phyloP scores from a whole-genome alignment of 2,113 vertebrate genomes.

The Semicossyphus pulcher region DNA sequence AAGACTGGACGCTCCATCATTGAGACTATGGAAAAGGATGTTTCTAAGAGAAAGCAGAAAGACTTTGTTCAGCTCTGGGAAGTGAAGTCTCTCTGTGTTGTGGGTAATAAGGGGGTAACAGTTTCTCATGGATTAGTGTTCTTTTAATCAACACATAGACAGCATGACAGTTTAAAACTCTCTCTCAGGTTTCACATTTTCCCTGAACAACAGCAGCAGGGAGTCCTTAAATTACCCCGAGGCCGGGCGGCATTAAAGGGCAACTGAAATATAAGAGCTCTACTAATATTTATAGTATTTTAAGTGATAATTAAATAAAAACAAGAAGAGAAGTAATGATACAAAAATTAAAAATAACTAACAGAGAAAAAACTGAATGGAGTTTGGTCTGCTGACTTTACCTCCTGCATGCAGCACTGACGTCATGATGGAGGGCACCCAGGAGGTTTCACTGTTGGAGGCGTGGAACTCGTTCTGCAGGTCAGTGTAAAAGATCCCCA shows the following conservation, averaged over 20 bases:
- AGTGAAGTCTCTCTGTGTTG: not conserved
- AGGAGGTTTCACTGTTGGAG: slow-evolving; percentile 92
- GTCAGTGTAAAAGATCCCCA: slow-evolving; percentile 92
- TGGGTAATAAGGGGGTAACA: not conserved
- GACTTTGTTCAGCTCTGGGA: too few species aligned
- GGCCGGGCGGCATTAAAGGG: not conserved
- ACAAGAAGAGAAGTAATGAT: not conserved
- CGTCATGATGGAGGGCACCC: slow-evolving; percentile 93
- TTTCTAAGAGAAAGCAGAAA: too few species aligned
- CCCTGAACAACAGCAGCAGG: not conserved
- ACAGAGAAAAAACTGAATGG: not conserved
- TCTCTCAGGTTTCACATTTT: slow-evolving; percentile 18
- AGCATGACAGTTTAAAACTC: slow-evolving; percentile 31
- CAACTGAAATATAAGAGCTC: not conserved
- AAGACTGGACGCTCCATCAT: too few species aligned
- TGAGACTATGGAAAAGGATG: too few species aligned
- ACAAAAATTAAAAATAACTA: too few species aligned
- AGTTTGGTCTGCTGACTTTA: slow-evolving; percentile 54
- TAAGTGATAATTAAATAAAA: too few species aligned
- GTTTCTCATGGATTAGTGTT: slow-evolving; percentile 46
- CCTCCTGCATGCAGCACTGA: slow-evolving; percentile 90
- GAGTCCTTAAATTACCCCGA: not conserved
- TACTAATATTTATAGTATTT: too few species aligned
- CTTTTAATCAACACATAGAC: slow-evolving; percentile 43
- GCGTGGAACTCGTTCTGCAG: slow-evolving; percentile 91